Conservation (phyloP, 2,888 invertebrate genomes). For the Antheraea yamamai region DNA sequence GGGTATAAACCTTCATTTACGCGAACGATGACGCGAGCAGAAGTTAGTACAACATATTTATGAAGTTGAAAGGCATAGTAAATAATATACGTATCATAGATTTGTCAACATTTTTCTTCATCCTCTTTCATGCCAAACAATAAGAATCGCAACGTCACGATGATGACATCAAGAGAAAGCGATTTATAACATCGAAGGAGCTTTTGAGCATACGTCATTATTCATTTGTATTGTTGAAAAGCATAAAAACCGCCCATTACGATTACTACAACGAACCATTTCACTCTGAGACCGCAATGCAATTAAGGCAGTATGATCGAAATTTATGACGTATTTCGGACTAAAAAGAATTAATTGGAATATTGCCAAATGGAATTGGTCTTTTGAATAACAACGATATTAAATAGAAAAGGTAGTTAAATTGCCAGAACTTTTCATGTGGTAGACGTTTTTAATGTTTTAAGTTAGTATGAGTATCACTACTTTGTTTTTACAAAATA, state of each 20-base stretch:
- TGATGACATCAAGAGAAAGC: not conserved
- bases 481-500: not conserved
- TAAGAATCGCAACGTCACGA: not conserved
- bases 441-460: not conserved
- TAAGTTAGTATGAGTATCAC: not conserved
- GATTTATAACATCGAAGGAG: conserved; percentile 4
- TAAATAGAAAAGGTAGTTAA: not conserved
- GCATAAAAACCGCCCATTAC: not conserved
- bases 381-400: not conserved
- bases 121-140: not conserved
- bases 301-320: not conserved
- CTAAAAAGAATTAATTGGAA: not conserved
- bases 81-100: not conserved
- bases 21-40: too few species aligned
- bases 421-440: not conserved
- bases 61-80: not conserved
- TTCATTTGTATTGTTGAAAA: conserved; percentile 1
- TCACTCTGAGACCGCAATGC: not conserved
- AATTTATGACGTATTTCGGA: not conserved
- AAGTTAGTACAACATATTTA: not conserved
- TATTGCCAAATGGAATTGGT: not conserved
- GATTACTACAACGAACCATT: not conserved
- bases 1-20: too few species aligned
- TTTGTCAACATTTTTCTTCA: not conserved
- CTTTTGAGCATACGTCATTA: not conserved